A percentile compares a stretch with the other conserved stretches of the same genome.
These are phyloP conservation scores for Drosophila nigricruria DNA, from an alignment of 2,888 invertebrate species.

Conservation along the genomic window DNA sequence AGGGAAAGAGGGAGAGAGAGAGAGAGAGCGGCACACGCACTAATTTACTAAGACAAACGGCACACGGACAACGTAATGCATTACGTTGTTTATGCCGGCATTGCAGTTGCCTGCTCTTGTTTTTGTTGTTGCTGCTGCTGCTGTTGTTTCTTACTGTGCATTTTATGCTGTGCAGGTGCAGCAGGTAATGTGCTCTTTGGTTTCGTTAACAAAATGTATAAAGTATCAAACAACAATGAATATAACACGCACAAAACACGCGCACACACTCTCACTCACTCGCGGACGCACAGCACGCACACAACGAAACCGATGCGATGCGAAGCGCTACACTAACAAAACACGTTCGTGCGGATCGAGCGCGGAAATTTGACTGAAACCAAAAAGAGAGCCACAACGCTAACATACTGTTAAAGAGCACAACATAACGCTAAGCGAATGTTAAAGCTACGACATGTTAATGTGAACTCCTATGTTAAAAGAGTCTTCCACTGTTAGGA, in stretches of 20 bases:
- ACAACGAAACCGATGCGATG: conserved; percentile 48
- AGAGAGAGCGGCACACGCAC: conserved; percentile 36
- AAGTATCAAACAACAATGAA: conserved; percentile 58
- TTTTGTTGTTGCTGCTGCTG: conserved; percentile 31
- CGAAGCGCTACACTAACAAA: conserved; percentile 35
- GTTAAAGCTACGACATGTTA: conserved; percentile 12
- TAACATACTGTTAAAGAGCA: conserved; percentile 19
- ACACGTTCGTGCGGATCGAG: conserved; percentile 40
- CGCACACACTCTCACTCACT: conserved; percentile 28
- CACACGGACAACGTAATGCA: conserved; percentile 44
- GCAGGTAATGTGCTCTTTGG: conserved; percentile 52
- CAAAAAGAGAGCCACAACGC: conserved; percentile 8
- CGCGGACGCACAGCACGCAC: conserved; percentile 44
- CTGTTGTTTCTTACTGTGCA: conserved; percentile 52
- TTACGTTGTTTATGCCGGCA: conserved; percentile 62
- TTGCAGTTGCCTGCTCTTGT: conserved; percentile 53
- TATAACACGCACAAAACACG: conserved; percentile 24
- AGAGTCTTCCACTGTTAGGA: neutral
- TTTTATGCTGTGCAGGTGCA: conserved; percentile 51
- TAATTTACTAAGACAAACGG: conserved; percentile 31
- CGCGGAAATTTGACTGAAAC: conserved; percentile 44
- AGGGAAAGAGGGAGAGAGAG: conserved; percentile 13
- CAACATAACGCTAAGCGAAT: neutral
- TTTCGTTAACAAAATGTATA: conserved; percentile 48
- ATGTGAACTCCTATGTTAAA: neutral